Conservation (phyloP, 1,140 invertebrate species). For the Probaryconus sp. region DNA sequence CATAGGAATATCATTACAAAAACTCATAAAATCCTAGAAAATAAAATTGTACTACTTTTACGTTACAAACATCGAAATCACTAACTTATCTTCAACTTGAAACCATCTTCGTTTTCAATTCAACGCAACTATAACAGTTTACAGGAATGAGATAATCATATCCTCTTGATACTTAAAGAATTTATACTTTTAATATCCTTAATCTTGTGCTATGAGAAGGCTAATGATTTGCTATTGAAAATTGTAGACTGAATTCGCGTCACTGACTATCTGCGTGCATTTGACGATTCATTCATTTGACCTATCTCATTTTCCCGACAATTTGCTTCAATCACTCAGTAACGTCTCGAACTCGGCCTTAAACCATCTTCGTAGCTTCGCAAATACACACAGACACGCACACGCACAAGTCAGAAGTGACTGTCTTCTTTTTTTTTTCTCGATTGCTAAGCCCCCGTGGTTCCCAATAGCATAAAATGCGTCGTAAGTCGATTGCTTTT, state of each 20-base stretch:
- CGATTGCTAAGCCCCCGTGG: conserved; percentile 18
- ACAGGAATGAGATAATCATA: too few species aligned
- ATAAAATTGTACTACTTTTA: too few species aligned
- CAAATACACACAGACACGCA: not conserved
- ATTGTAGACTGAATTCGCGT: not conserved
- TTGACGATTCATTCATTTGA: conserved; percentile 22
- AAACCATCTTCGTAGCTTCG: conserved; percentile 8
- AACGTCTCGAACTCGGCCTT: conserved; percentile 8
- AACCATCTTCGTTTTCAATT: too few species aligned
- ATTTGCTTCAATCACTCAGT: conserved; percentile 34
- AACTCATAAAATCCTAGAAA: too few species aligned
- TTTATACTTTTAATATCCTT: too few species aligned
- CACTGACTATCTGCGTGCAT: not conserved
- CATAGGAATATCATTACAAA: too few species aligned
- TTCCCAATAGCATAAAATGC: conserved; percentile 32
- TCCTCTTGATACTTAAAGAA: too few species aligned
- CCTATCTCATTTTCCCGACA: conserved; percentile 25
- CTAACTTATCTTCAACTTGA: too few species aligned
- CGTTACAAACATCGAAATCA: too few species aligned
- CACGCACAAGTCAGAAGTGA: too few species aligned
- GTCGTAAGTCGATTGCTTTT: conserved; percentile 38
- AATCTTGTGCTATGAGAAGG: not conserved
- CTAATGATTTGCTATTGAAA: not conserved
- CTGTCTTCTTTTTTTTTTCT: conserved; percentile 31
- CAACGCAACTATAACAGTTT: too few species aligned